Base-by-base conservation (phyloP, 2,888 invertebrate species). In the Desoria tigrina region DNA sequence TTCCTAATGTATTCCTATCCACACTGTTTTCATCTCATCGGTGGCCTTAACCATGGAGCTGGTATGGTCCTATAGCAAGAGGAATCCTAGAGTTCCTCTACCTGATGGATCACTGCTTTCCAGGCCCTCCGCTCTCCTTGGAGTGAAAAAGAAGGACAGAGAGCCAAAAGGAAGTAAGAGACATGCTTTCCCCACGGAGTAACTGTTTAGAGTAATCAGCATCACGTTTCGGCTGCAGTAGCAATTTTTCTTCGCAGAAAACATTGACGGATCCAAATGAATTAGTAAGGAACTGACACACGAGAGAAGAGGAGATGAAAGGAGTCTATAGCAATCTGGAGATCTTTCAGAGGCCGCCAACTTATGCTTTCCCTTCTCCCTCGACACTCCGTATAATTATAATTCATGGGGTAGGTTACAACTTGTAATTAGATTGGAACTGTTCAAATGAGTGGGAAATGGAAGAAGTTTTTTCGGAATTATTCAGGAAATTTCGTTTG, bases 1-100 rank as follows among this genome's bases (percentile, higher is more conserved):
- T 64, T 62, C 64, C 54, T 51, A 55, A 32, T 50, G 61, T 64
- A 59, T 63, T 60, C 62, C 28, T 49, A 7, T 32, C 32, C 32
- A 32, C 32, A 32, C 27, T 18, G 45, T 37, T 50, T 59, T 59
- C 58, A 65, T 37, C 65, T 59, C 58, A 65, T 37, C 65, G 51
- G 56, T 42, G 37, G 56, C 53, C 24, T 55, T 42, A 50, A 51
- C 60, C 49, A 27, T 32, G 7, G 6, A 27, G 21, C 45, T 49
- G 27, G 42, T n/a, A n/a, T n/a, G n/a, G n/a, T n/a, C n/a, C n/a
- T n/a, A n/a, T n/a, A n/a, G n/a, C n/a, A n/a, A n/a, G n/a, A n/a
- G n/a, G n/a, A 32, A 32, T 32, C 32, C 11, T 32, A 32, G 32
- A 7, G 32, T 32, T 32, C 11, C 32, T 32, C 18, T 45, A 6